Evolutionary conservation across 2,797 vertebrate species (phyloP), one percentile per base, ranked within the genome.

Genomic region (Bradypus variegatus): DNA sequence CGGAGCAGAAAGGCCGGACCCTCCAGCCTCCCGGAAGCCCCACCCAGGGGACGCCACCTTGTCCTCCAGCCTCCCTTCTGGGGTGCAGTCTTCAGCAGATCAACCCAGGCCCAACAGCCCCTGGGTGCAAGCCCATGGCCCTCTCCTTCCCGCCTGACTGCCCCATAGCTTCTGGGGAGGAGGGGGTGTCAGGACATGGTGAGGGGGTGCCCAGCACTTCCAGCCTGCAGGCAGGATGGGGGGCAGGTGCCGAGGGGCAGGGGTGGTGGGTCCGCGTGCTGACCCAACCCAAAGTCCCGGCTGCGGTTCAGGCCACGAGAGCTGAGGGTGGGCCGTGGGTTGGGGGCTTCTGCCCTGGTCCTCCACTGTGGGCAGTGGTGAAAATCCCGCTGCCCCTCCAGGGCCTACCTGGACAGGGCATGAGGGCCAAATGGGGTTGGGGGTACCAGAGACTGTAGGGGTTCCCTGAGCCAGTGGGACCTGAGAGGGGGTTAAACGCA

Each of bases 181-280:
- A 23, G 10, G 31, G 36, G 6, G 18, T 7, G 12, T 16, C 5
- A 9, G 10, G 16, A 13, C 8, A 41, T 53, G 58, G 78, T 6
- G 21, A 48, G 19, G 33, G 13, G 25, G 41, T 13, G 5, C 29
- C 67, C 12, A 36, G 36, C 10, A 11, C 13, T 48, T n/a, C 27
- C 9, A 38, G 14, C 3, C 27, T 55, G 13, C 14, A 70, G 70
- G 53, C 5, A 53, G 72, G 41, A 38, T 1, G 29, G 23, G 31
- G 15, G 48, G 73, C 13, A 41, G 55, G 14, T 41, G 11, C 21
- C 53, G n/a, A 23, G 29, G 50, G 1, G 6, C 50, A 10, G 11
- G 23, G 27, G 23, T 19, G 16, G 25, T 36, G 69, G 9, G 72
- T 23, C 10, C 14, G 45, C 7, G 0, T 0, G 15, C 1, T 7